Evolutionary conservation across 1,140 invertebrate species (phyloP).

Genomic region (Calosoma granatense): DNA sequence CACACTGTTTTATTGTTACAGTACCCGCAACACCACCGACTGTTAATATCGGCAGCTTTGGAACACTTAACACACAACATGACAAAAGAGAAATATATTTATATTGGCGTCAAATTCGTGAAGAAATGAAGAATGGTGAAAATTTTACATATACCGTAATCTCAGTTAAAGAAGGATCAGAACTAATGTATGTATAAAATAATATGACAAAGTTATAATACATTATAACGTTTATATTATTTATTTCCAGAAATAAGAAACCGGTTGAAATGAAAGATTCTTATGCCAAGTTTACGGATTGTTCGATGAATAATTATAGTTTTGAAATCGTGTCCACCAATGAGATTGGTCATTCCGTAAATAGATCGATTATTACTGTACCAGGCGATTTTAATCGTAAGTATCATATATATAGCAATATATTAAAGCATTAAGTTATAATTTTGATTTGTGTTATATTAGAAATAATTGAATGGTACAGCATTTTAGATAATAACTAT

Average conservation of each 20-base stretch:
- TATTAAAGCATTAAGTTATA: too few relatives aligned
- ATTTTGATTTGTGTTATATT: too few relatives aligned
- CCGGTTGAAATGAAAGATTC: constrained; percentile 37
- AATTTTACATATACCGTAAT: constrained; percentile 38
- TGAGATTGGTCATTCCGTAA: constrained; percentile 41
- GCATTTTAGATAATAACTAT: constrained; percentile 7
- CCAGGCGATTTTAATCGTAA: constrained; percentile 46
- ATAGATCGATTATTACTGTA: constrained; percentile 46
- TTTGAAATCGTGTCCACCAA: constrained; percentile 48
- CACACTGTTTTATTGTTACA: constrained; percentile 20
- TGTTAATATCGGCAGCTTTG: constrained; percentile 54
- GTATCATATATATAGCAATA: constrained; percentile 24
- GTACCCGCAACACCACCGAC: constrained; percentile 48
- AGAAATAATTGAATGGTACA: too few relatives aligned
- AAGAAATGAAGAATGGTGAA: constrained; percentile 47
- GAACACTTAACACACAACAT: constrained; percentile 37
- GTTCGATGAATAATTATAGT: constrained; percentile 37
- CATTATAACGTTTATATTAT: not conserved
- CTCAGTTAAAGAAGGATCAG: constrained; percentile 32
- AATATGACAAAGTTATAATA: constrained; percentile 9
- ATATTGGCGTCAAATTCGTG: constrained; percentile 58
- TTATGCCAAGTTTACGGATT: constrained; percentile 42
- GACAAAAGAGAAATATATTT: constrained; percentile 44
- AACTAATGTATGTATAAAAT: constrained; percentile 8
- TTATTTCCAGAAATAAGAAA: constrained; percentile 22